Base-by-base conservation (phyloP, 2,113 vertebrate species). In the Plectropomus leopardus region DNA sequence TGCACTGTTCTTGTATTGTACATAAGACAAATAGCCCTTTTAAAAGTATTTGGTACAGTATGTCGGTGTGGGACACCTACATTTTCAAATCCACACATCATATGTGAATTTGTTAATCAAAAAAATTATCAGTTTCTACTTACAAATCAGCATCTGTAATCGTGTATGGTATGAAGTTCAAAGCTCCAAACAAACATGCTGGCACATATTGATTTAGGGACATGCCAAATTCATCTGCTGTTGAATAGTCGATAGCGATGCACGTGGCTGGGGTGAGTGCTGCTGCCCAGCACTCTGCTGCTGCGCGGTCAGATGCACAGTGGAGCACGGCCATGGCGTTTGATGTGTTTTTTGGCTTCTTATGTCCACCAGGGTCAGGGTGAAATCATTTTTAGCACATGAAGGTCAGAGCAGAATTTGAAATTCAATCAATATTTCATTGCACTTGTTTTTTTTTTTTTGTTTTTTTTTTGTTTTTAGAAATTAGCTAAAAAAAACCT, bases 191-290 rank as follows among this genome's bases (percentile, higher is more conserved):
- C 75, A 78, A 86, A 85, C 79, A 81, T 86, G 59, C 28, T 78
- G 78, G 78, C 53, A 5, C 67, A 24, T 61, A 90, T 91, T 89
- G 89, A 89, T 82, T 80, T 30, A 78, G 51, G 75, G 73, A 58
- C 64, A 86, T 69, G 84, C 85, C 71, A 86, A 88, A 90, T 90
- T 89, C 76, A 88, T 91, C 61, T 75, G 86, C 45, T 79, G 89
- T 60, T 40, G 66, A 86, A 79, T 85, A 54, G 80, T 92, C 89
- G 10, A 92, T 91, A 65, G 24, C 0, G 68, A 23, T 17, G 74
- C 91, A 93, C 84, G 87, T 91, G 89, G 86, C 87, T 21, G 50
- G 21, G 65, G 54, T 40, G 84, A 85, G 86, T 84, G 83, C 66
- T 59, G 81, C 63, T 24, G 51, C 24, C 54, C 75, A 16, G 1